Conservation (phyloP, 2,113 vertebrate species). For the Tetrao urogallus region DNA sequence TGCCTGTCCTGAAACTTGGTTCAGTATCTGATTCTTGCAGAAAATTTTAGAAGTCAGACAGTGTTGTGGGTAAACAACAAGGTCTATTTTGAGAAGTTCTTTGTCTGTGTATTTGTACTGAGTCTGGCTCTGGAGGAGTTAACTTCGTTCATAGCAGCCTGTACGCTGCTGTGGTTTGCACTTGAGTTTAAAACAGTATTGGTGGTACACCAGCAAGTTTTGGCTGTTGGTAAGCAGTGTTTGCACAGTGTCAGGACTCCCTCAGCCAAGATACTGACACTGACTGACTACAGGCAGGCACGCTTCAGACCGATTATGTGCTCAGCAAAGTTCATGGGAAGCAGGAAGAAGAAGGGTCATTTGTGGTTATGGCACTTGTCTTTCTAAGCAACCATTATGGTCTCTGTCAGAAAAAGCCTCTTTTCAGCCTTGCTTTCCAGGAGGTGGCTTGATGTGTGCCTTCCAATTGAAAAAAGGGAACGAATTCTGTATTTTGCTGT, state of each 20-base stretch:
- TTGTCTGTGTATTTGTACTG: not conserved
- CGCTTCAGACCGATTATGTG: not conserved
- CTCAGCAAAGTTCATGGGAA: not conserved
- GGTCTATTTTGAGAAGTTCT: not conserved
- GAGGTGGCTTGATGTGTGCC: not conserved
- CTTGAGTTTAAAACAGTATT: not conserved
- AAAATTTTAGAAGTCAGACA: not conserved
- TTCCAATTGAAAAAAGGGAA: not conserved
- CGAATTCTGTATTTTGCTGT: not conserved
- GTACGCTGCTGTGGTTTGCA: not conserved
- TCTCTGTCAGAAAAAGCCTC: not conserved
- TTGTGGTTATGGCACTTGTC: not conserved
- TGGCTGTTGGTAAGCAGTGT: not conserved
- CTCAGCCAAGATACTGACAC: not conserved
- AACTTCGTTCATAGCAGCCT: not conserved
- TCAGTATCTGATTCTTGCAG: not conserved
- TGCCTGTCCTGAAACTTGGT: not conserved
- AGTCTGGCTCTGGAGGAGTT: not conserved
- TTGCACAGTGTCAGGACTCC: not conserved
- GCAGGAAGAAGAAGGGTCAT: not conserved
- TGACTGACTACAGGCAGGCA: not conserved
- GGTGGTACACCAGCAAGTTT: not conserved
- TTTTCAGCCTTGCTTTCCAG: not conserved
- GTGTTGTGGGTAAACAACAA: rapidly evolving
- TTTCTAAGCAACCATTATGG: not conserved